Conservation (phyloP, 2,888 invertebrate species). For the Drosophila nigritarsus region DNA sequence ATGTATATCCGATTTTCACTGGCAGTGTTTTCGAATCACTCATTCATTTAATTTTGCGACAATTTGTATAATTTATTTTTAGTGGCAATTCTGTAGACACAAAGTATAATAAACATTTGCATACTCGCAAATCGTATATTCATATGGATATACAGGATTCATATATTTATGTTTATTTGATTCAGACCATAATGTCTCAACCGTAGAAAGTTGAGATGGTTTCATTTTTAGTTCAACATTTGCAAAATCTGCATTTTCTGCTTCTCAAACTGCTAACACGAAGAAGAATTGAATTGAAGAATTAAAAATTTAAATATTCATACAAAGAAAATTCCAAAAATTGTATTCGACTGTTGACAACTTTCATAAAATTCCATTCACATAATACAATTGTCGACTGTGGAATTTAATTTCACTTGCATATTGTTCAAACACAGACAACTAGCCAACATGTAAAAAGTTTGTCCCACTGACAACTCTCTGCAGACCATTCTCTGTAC, state of each 20-base stretch:
- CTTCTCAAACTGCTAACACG: no score
- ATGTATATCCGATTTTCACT: not conserved
- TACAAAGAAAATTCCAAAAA: not conserved
- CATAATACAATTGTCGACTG: not conserved
- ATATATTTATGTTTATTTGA: not conserved
- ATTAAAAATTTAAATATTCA: not conserved
- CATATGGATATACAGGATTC: not conserved
- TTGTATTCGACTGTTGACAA: not conserved
- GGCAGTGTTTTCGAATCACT: not conserved
- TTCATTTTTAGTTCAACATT: not conserved
- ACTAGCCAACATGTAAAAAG: slow-evolving; percentile 14
- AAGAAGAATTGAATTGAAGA: not conserved
- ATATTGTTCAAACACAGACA: not conserved
- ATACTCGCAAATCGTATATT: not conserved
- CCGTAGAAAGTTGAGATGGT: not conserved
- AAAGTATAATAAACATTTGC: not conserved
- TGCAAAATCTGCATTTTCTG: not conserved
- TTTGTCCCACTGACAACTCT: slow-evolving; percentile 6
- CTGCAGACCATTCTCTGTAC: not conserved
- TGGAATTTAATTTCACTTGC: not conserved
- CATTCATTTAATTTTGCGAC: not conserved
- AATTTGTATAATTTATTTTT: not conserved
- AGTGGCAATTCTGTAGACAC: not conserved
- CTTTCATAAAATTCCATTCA: not conserved
- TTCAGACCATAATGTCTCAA: not conserved